phyloP scores from a whole-genome alignment of 2,113 vertebrate species.

The Excalfactoria chinensis region DNA sequence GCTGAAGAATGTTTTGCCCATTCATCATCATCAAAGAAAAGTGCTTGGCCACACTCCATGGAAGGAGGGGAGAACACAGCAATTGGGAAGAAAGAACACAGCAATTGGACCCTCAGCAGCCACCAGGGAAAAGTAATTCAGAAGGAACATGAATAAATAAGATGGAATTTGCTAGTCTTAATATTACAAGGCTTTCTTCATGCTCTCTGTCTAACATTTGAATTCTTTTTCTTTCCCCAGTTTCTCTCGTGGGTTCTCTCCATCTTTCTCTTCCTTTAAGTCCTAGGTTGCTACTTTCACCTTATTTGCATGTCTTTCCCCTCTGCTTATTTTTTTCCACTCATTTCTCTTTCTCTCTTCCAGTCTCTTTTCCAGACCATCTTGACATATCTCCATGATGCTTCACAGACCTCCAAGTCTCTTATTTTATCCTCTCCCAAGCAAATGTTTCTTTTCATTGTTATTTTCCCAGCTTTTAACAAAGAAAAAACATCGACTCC shows the following conservation, averaged over 20 bases:
- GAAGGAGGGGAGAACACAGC: neutral
- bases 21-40: constrained; percentile 25
- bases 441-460: neutral
- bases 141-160: constrained; percentile 45
- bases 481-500: neutral
- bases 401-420: neutral
- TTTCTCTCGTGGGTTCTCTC: neutral
- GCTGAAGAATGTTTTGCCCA: neutral
- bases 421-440: neutral
- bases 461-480: neutral
- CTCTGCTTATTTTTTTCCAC: neutral
- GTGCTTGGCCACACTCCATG: constrained; percentile 1
- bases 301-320: neutral
- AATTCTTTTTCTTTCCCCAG: neutral
- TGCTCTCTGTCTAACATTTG: neutral
- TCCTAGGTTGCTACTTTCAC: neutral
- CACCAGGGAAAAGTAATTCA: constrained; percentile 37
- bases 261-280: neutral
- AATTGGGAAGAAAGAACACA: neutral
- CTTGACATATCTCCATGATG: neutral
- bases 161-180: neutral
- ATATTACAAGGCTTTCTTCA: neutral
- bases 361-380: neutral
- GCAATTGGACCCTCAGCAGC: constrained; percentile 11
- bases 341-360: neutral